Evolutionary conservation across 2,113 vertebrate species (phyloP).

Genomic region (Vulpes ferrilata): DNA sequence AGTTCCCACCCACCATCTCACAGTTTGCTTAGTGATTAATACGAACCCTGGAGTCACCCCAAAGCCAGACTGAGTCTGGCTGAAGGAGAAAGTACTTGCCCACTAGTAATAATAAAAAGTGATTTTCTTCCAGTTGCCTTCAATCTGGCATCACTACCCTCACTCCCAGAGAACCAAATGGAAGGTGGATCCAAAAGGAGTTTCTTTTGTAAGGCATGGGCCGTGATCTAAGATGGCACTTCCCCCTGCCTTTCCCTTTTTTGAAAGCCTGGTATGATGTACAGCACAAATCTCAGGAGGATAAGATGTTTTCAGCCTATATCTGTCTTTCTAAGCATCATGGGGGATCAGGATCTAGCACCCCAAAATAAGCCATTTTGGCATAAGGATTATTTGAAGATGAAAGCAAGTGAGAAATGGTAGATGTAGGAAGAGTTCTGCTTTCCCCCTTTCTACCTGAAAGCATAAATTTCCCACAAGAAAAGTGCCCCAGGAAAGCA

Average conservation of each 20-base stretch:
- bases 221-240: not conserved
- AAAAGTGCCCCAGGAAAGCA: not conserved
- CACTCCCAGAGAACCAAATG: not conserved
- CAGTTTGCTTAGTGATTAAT: not conserved
- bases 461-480: not conserved
- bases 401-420: conserved; percentile 30
- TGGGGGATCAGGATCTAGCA: not conserved
- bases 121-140: not conserved
- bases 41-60: not conserved
- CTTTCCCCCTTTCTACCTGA: not conserved
- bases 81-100: conserved; percentile 1
- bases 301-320: not conserved
- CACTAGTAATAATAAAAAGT: not conserved
- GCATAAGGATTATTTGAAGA: not conserved
- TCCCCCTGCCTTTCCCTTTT: not conserved
- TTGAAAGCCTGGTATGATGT: not conserved
- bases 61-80: not conserved
- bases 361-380: not conserved
- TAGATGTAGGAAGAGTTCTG: not conserved
- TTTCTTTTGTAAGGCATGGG: not conserved
- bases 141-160: not conserved
- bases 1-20: not conserved
- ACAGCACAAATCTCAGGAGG: not conserved
- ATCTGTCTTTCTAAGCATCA: not conserved
- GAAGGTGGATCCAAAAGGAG: not conserved